A percentile compares a stretch with the other conserved stretches of the same genome.
Evolutionary conservation across 2,113 vertebrate genomes (phyloP).

Genomic region (Apodemus sylvaticus): DNA sequence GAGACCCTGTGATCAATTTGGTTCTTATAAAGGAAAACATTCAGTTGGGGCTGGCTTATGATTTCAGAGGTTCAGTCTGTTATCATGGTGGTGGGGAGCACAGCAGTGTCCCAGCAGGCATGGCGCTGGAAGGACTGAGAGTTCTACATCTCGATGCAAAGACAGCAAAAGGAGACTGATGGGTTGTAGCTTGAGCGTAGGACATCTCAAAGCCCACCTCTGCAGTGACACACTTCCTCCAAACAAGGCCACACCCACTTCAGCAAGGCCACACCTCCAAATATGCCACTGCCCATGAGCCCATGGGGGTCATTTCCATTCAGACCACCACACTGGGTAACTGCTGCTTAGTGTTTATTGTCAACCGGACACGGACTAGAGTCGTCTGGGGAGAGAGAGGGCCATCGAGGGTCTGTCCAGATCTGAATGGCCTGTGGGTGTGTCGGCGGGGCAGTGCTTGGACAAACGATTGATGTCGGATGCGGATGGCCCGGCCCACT

Average conservation of each 20-base stretch:
- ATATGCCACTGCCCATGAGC: neutral
- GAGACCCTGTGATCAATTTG: neutral
- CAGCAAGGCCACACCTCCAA: neutral
- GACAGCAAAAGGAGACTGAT: neutral
- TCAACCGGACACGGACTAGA: neutral
- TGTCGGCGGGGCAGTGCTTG: neutral
- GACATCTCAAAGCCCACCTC: neutral
- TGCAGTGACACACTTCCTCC: neutral
- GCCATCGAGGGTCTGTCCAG: neutral
- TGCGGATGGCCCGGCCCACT: neutral
- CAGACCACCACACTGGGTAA: neutral
- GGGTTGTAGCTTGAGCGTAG: neutral
- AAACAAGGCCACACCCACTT: neutral
- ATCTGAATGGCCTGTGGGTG: neutral
- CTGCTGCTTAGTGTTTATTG: neutral
- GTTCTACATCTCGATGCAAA: neutral
- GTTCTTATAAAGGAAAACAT: neutral
- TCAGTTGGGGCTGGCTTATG: neutral
- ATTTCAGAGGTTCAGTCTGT: neutral
- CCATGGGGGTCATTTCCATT: neutral
- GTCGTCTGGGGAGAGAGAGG: neutral
- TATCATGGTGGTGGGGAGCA: neutral
- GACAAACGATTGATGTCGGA: neutral
- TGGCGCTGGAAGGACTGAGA: neutral
- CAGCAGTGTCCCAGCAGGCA: neutral